Conservation (phyloP, 2,113 vertebrate genomes). For the Hoplias malabaricus region DNA sequence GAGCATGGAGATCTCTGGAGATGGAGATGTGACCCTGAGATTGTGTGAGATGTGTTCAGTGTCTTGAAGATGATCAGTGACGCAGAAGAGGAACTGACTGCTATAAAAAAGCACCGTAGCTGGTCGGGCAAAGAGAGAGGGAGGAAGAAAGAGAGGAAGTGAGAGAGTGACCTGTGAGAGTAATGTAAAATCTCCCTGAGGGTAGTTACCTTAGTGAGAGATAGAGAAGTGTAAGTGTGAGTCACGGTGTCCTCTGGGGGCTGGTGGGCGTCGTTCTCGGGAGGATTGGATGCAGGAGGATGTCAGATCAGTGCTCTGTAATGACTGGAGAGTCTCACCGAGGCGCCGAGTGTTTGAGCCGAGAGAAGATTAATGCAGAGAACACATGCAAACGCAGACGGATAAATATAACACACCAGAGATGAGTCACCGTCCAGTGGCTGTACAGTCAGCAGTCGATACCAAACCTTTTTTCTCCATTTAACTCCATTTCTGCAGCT, state of each 20-base stretch:
- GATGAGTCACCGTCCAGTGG: not conserved
- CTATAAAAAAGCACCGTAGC: not conserved
- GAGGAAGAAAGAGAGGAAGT: not conserved
- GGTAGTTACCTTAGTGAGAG: not conserved
- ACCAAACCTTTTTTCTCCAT: no score
- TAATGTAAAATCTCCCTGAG: not conserved
- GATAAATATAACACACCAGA: not conserved
- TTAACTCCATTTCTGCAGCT: no score
- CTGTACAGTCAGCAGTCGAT: not conserved
- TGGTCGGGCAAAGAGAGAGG: not conserved
- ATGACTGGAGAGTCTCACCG: constrained; percentile 10
- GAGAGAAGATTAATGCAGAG: not conserved
- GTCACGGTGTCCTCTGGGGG: constrained; percentile 17
- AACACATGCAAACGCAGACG: not conserved
- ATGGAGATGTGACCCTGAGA: no score
- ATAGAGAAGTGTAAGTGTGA: constrained; percentile 26
- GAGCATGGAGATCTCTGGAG: no score
- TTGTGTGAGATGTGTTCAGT: no score
- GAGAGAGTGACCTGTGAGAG: constrained; percentile 3
- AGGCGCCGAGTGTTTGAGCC: not conserved
- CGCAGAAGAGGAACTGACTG: not conserved
- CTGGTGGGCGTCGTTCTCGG: not conserved
- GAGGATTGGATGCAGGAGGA: constrained; percentile 1
- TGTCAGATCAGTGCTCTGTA: constrained; percentile 19
- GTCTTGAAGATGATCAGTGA: not conserved